These are phyloP conservation scores for Apogon talboti DNA, from an alignment of 2,797 vertebrate species.

Conservation along the genomic window DNA sequence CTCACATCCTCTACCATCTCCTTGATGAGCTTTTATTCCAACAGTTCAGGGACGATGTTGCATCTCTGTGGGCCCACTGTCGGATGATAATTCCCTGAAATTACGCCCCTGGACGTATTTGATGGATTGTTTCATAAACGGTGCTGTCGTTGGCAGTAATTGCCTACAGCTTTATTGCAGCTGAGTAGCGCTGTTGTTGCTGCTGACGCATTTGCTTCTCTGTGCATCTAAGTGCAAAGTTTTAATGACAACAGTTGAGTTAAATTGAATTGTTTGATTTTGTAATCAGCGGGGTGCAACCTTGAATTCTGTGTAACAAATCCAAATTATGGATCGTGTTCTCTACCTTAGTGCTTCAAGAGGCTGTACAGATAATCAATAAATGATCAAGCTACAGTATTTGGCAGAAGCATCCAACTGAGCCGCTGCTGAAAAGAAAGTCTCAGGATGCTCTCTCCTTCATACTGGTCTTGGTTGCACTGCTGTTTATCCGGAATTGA, in stretches of 20 bases:
- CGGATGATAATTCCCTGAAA: slow-evolving; percentile 62
- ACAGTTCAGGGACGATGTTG: slow-evolving; percentile 21
- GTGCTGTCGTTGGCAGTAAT: slow-evolving; percentile 39
- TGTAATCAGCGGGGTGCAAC: slow-evolving; percentile 36
- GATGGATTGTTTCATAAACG: slow-evolving; percentile 70
- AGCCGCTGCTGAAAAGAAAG: slow-evolving; percentile 23
- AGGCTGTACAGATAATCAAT: neutral
- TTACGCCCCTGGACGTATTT: slow-evolving; percentile 50
- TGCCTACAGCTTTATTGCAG: slow-evolving; percentile 57
- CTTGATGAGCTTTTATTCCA: slow-evolving; percentile 48
- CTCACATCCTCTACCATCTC: slow-evolving; percentile 29
- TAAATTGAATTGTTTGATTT: slow-evolving; percentile 49
- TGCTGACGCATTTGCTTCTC: slow-evolving; percentile 42
- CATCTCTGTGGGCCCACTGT: slow-evolving; percentile 45
- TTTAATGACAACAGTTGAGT: slow-evolving; percentile 47
- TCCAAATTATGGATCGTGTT: slow-evolving; percentile 10
- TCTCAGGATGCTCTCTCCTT: slow-evolving; percentile 14
- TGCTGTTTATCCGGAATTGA: slow-evolving; percentile 40
- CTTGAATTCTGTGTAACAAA: slow-evolving; percentile 18
- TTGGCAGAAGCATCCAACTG: slow-evolving; percentile 23
- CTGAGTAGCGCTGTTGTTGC: slow-evolving; percentile 25
- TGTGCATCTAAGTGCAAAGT: slow-evolving; percentile 45
- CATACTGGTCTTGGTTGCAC: slow-evolving; percentile 3
- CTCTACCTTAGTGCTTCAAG: neutral
- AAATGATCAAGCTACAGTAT: slow-evolving; percentile 27